Evolutionary conservation across 2,797 vertebrate genomes (phyloP).

Genomic region (Xyrichtys novacula): DNA sequence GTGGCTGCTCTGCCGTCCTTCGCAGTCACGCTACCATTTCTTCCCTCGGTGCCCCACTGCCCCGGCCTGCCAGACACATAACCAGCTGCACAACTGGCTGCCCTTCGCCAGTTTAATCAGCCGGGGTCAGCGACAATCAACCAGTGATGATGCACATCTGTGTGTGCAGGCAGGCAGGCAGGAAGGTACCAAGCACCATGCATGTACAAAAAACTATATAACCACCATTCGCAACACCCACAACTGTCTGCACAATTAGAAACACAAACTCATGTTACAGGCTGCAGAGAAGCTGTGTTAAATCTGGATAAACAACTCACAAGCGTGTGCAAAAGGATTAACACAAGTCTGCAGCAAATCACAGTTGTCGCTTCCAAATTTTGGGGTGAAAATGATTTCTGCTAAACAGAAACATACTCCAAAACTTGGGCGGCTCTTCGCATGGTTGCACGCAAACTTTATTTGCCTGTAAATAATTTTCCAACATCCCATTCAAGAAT

Average conservation of each 20-base stretch:
- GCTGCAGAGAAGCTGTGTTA: slow-evolving; percentile 40
- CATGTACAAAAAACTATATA: slow-evolving; percentile 41
- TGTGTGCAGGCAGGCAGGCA: slow-evolving; percentile 39
- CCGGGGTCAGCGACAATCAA: slow-evolving; percentile 78
- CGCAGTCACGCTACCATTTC: slow-evolving; percentile 76
- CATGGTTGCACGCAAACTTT: slow-evolving; percentile 73
- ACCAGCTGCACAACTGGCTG: slow-evolving; percentile 73
- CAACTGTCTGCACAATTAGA: background rate
- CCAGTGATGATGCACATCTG: slow-evolving; percentile 76
- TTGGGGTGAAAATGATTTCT: slow-evolving; percentile 66
- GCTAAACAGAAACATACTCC: slow-evolving; percentile 71
- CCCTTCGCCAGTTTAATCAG: slow-evolving; percentile 76
- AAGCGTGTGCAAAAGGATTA: slow-evolving; percentile 58
- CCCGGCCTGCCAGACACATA: slow-evolving; percentile 44
- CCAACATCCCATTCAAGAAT: slow-evolving; percentile 77
- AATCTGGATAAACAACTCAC: slow-evolving; percentile 64
- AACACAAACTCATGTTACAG: slow-evolving; percentile 13
- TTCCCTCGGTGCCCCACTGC: slow-evolving; percentile 47
- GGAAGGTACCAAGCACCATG: slow-evolving; percentile 48
- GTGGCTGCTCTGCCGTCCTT: slow-evolving; percentile 52
- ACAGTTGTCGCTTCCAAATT: slow-evolving; percentile 56
- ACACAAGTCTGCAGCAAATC: slow-evolving; percentile 69
- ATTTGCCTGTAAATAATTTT: slow-evolving; percentile 82
- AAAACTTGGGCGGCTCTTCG: slow-evolving; percentile 54
- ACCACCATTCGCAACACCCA: slow-evolving; percentile 15